phyloP scores from a whole-genome alignment of 2,113 vertebrate genomes.

The Scomber colias region DNA sequence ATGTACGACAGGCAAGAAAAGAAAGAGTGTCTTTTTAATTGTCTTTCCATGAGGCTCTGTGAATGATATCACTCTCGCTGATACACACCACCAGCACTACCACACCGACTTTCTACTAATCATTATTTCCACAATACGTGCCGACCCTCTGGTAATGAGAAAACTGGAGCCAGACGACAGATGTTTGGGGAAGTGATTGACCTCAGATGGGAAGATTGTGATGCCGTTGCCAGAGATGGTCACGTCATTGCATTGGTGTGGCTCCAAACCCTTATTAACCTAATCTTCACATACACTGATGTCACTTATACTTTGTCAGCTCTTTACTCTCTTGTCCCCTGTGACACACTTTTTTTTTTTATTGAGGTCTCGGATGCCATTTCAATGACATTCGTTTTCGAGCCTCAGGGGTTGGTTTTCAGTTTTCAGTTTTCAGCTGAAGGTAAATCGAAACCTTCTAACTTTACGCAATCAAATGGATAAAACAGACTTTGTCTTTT shows the following conservation, averaged over 20 bases:
- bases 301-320: conserved; percentile 53
- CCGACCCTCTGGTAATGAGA: conserved; percentile 59
- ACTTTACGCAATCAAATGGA: conserved; percentile 47
- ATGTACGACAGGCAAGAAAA: not conserved
- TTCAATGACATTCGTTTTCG: not conserved
- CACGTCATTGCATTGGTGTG: conserved; percentile 61
- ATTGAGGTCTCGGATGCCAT: conserved; percentile 27
- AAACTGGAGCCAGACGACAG: conserved; percentile 68
- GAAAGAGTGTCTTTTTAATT: not conserved
- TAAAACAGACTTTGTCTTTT: conserved; percentile 54
- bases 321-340: conserved; percentile 7
- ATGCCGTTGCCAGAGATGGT: conserved; percentile 62
- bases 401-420: conserved; percentile 28
- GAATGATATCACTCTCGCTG: conserved; percentile 44
- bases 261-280: conserved; percentile 48
- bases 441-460: conserved; percentile 40
- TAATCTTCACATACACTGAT: conserved; percentile 49
- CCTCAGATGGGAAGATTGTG: conserved; percentile 66
- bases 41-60: conserved; percentile 5
- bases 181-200: conserved; percentile 74
- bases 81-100: conserved; percentile 33
- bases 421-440: conserved; percentile 38
- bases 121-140: conserved; percentile 68
- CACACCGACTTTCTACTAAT: conserved; percentile 48
- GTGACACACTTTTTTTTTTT: conserved; percentile 27